Percentiles rank a stretch among this genome's conserved stretches.
These are phyloP conservation scores for Choloepus hoffmanni DNA, from an alignment of 2,113 vertebrate species.

Conservation along the genomic window DNA sequence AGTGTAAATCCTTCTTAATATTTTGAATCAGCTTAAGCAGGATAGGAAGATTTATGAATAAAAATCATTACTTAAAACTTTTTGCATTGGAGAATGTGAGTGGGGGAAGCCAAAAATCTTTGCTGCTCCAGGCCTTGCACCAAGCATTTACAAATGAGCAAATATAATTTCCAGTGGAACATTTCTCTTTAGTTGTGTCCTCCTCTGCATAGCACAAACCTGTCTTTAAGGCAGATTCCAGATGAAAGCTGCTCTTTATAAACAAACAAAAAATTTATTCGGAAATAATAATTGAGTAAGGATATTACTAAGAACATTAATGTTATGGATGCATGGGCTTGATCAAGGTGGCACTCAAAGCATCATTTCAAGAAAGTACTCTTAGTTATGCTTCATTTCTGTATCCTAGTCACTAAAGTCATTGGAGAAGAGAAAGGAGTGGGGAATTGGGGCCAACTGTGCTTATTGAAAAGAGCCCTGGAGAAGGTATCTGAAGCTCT, in stretches of 20 bases:
- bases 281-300: background rate
- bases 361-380: background rate
- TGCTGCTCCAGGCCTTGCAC: background rate
- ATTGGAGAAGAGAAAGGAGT: background rate
- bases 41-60: background rate
- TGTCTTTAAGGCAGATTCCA: background rate
- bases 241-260: background rate
- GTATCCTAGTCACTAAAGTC: background rate
- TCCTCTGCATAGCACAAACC: background rate
- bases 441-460: background rate
- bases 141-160: background rate
- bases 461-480: background rate
- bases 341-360: background rate
- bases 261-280: background rate
- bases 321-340: accelerated
- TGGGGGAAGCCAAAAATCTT: accelerated
- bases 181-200: background rate
- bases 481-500: background rate
- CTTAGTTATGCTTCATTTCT: background rate
- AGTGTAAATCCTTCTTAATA: background rate
- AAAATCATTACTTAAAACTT: background rate
- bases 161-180: background rate
- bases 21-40: background rate
- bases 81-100: background rate
- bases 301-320: background rate